A percentile compares a stretch with the other conserved stretches of the same genome.
These are phyloP conservation scores for Telmatherina bonti DNA, from an alignment of 2,797 vertebrate genomes.

Conservation along the genomic window DNA sequence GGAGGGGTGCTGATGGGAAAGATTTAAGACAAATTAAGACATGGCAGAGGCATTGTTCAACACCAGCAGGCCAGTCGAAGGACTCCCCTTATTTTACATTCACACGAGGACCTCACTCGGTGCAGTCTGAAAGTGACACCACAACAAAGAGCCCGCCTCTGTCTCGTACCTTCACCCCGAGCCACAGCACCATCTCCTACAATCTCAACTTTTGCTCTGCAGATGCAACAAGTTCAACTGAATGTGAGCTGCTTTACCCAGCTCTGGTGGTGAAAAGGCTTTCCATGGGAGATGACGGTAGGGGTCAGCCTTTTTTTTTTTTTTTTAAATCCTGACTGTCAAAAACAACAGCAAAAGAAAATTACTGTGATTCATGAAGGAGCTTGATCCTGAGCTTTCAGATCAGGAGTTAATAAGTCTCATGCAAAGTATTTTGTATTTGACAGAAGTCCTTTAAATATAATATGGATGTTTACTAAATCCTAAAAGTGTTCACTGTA, in stretches of 20 bases:
- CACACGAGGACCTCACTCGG: conserved; percentile 39
- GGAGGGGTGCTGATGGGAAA: conserved; percentile 49
- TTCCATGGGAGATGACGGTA: conserved; percentile 80
- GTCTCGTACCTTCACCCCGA: conserved; percentile 50
- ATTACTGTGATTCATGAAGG: too few species aligned
- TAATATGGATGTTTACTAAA: too few species aligned
- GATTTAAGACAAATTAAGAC: conserved; percentile 22
- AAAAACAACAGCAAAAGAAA: too few species aligned
- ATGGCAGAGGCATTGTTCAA: conserved; percentile 69
- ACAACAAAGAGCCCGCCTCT: conserved; percentile 35
- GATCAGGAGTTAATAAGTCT: too few species aligned
- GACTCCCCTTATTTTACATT: conserved; percentile 71
- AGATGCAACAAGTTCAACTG: conserved; percentile 49
- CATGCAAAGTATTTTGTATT: too few species aligned
- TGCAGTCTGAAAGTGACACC: conserved; percentile 25
- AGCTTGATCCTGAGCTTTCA: too few species aligned
- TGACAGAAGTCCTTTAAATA: not conserved
- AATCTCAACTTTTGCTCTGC: conserved; percentile 77
- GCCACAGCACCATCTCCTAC: conserved; percentile 68
- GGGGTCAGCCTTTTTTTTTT: not conserved
- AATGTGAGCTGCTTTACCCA: conserved; percentile 69
- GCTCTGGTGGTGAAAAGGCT: conserved; percentile 82
- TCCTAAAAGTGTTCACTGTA: too few species aligned
- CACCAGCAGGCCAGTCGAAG: conserved; percentile 46
- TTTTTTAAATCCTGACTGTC: too few species aligned